These are phyloP conservation scores for Osmerus eperlanus DNA, from an alignment of 2,113 vertebrate species.

Conservation along the genomic window DNA sequence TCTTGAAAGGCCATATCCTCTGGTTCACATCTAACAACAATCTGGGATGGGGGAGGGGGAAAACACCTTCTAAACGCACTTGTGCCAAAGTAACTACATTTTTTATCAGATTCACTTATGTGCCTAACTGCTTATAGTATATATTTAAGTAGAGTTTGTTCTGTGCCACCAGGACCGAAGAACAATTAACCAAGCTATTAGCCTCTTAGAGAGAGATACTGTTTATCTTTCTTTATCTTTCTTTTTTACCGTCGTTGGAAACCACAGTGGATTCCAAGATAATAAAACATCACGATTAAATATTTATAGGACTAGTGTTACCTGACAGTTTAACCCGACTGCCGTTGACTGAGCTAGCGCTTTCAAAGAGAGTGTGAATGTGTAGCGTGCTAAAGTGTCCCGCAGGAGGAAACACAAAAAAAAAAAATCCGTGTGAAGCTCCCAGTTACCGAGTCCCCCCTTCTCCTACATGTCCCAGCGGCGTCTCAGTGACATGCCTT, in stretches of 20 bases:
- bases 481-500: too few species aligned
- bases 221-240: conserved; percentile 2
- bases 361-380: conserved; percentile 18
- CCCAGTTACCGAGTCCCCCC: too few species aligned
- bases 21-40: not conserved
- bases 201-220: conserved; percentile 25
- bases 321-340: conserved; percentile 27
- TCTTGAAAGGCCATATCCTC: not conserved
- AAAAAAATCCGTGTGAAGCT: not conserved
- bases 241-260: conserved; percentile 6
- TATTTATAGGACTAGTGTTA: conserved; percentile 46
- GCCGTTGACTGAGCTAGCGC: conserved; percentile 30
- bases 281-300: conserved; percentile 44
- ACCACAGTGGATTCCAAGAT: conserved; percentile 23
- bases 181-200: conserved; percentile 22
- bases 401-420: conserved; percentile 12
- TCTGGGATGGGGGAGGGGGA: not conserved
- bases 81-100: conserved; percentile 23
- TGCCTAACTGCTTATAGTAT: conserved; percentile 30
- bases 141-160: conserved; percentile 26
- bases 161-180: conserved; percentile 8
- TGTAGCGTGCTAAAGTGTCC: conserved; percentile 28
- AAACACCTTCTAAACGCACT: not conserved
- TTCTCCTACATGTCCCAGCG: too few species aligned
- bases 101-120: conserved; percentile 5